Conservation (phyloP, 2,113 vertebrate genomes). For the Marmota monax region DNA sequence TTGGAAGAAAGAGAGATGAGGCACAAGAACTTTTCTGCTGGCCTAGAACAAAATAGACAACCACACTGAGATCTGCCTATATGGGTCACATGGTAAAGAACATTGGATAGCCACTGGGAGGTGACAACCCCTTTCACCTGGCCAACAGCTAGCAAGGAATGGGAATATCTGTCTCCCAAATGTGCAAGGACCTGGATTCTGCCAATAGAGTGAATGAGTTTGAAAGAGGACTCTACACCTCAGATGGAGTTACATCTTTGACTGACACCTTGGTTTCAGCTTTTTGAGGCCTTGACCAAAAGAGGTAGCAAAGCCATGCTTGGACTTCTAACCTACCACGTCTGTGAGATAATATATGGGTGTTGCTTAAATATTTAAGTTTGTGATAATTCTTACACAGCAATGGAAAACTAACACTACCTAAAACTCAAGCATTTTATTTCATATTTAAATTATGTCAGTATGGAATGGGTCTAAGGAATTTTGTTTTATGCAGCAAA, state of each 20-base stretch:
- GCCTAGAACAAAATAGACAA: neutral
- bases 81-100: neutral
- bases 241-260: neutral
- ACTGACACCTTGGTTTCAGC: neutral
- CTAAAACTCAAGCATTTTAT: neutral
- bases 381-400: neutral
- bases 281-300: neutral
- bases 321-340: neutral
- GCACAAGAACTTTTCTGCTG: neutral
- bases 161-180: neutral
- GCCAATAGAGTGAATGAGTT: neutral
- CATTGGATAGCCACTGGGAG: neutral
- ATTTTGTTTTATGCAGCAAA: neutral
- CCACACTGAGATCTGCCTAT: neutral
- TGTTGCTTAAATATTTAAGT: neutral
- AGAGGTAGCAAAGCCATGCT: neutral
- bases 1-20: neutral
- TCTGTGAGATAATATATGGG: neutral
- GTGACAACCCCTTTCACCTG: no score
- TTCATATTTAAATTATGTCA: neutral
- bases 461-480: neutral
- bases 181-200: neutral
- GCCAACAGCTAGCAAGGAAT: neutral
- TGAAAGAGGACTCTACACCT: neutral
- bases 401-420: neutral